Evolutionary conservation across 2,113 vertebrate species (phyloP).

Genomic region (Smithornis capensis): DNA sequence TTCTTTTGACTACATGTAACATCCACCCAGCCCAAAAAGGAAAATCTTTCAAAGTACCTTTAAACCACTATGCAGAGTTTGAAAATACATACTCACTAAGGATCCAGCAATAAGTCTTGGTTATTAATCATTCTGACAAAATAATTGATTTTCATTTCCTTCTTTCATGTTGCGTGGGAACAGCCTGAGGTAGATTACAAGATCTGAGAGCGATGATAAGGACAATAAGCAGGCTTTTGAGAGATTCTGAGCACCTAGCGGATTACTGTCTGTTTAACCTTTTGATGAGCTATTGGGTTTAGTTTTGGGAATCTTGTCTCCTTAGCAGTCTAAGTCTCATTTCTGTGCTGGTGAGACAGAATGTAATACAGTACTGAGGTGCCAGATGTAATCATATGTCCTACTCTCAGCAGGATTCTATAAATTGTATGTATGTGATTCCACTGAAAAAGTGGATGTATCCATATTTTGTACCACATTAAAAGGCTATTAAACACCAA

Average conservation of each 20-base stretch:
- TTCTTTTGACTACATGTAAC: background rate
- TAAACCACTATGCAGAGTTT: background rate
- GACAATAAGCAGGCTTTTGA: background rate
- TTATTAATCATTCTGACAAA: conserved; percentile 42
- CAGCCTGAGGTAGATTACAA: conserved; percentile 12
- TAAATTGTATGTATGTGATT: background rate
- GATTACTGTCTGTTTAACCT: conserved; percentile 16
- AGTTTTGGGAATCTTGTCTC: background rate
- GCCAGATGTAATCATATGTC: background rate
- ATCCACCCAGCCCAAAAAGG: background rate
- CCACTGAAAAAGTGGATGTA: background rate
- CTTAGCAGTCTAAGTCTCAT: background rate
- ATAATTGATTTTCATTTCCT: conserved; percentile 37
- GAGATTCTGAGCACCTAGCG: background rate
- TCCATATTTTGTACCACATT: background rate
- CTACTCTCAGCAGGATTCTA: background rate
- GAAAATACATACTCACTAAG: background rate
- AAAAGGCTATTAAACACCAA: background rate
- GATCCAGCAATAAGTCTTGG: background rate
- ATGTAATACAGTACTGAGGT: background rate
- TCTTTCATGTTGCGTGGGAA: conserved; percentile 1
- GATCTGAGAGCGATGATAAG: background rate
- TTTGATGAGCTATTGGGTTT: background rate
- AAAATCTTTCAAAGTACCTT: background rate
- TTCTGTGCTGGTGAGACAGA: background rate